A percentile compares a stretch with the other conserved stretches of the same genome.
Evolutionary conservation across 2,888 invertebrate species (phyloP).

Genomic region (Andricus quercusramuli): DNA sequence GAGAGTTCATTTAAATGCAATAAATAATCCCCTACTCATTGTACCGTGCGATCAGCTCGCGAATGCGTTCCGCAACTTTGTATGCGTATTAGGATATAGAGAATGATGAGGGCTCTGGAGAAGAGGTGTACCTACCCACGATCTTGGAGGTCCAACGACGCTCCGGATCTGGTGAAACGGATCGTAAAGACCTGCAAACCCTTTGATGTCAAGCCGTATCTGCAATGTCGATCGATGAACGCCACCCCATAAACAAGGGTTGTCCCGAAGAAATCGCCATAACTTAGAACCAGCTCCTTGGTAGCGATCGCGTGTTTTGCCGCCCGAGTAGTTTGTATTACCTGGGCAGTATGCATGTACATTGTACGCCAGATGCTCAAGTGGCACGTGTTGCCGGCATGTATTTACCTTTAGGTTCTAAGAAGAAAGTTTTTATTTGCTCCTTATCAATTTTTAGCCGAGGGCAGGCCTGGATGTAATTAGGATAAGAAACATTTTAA

Average conservation of each 20-base stretch:
- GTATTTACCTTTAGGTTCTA: background rate
- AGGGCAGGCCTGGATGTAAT: background rate
- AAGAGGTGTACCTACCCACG: slow-evolving; percentile 22
- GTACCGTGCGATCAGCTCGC: slow-evolving; percentile 63
- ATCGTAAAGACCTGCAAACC: slow-evolving; percentile 50
- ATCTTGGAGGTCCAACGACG: slow-evolving; percentile 41
- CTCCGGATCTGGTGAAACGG: slow-evolving; percentile 10
- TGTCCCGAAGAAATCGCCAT: slow-evolving; percentile 75
- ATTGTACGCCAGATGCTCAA: slow-evolving; percentile 16
- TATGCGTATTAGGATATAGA: slow-evolving; percentile 15
- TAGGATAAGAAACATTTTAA: background rate
- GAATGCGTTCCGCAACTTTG: slow-evolving; percentile 24
- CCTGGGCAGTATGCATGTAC: slow-evolving; percentile 32
- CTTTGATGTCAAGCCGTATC: slow-evolving; percentile 76
- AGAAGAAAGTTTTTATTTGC: background rate
- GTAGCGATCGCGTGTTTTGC: slow-evolving; percentile 74
- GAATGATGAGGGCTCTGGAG: too few relatives aligned
- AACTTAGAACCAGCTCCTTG: slow-evolving; percentile 73
- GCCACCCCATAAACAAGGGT: slow-evolving; percentile 76
- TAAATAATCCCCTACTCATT: slow-evolving; percentile 76
- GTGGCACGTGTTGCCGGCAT: background rate
- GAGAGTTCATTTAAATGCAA: slow-evolving; percentile 77
- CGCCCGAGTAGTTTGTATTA: slow-evolving; percentile 60
- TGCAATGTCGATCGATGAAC: slow-evolving; percentile 69
- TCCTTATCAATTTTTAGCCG: background rate